Conservation (phyloP, 2,113 vertebrate genomes). For the Leptosomus discolor region DNA sequence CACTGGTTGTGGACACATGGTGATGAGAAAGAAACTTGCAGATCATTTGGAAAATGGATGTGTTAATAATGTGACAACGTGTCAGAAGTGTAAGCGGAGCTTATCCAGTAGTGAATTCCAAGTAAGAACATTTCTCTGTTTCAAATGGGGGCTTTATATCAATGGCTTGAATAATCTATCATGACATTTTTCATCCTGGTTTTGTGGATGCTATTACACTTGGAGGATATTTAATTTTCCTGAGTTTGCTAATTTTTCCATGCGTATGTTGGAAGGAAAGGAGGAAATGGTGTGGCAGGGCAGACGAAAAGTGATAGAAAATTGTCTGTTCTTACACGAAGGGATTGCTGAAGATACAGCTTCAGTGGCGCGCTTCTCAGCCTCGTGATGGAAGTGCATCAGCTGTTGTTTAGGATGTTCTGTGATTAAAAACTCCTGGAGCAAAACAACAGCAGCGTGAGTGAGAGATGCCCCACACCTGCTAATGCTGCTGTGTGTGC, state of each 20-base stretch:
- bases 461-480: neutral
- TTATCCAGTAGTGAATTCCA: slow-evolving; percentile 50
- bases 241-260: neutral
- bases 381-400: neutral
- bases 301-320: neutral
- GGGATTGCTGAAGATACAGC: neutral
- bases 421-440: neutral
- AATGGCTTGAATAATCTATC: neutral
- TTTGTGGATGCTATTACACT: neutral
- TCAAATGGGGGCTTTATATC: neutral
- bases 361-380: neutral
- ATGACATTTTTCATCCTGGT: neutral
- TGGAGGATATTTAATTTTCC: neutral
- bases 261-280: neutral
- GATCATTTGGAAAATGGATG: slow-evolving; percentile 75
- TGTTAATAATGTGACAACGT: slow-evolving; percentile 57
- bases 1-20: slow-evolving; percentile 72
- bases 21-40: slow-evolving; percentile 71
- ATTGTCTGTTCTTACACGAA: neutral
- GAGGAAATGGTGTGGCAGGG: neutral
- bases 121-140: slow-evolving; percentile 38
- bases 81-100: slow-evolving; percentile 51
- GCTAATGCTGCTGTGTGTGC: too few species aligned
- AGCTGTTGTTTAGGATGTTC: neutral
- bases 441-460: neutral